Percentiles rank a stretch among this genome's conserved stretches.
Conservation (phyloP, 2,888 invertebrate species). For the Dendrolimus pini region DNA sequence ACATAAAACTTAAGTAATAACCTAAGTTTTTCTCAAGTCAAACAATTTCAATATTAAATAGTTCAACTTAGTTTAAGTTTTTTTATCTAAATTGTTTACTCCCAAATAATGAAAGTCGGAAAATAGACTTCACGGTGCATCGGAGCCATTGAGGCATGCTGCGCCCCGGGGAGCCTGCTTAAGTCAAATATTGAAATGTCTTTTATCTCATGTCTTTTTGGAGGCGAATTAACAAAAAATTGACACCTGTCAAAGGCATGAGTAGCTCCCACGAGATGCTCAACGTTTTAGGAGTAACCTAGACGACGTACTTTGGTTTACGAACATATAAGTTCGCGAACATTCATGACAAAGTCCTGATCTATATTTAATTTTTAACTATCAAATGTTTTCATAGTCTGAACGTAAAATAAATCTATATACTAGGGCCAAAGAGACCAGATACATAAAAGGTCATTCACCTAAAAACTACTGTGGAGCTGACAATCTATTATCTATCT, state of each 20-base stretch:
- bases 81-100: conserved; percentile 18
- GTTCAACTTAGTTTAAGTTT: no score
- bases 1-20: no score
- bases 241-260: conserved; percentile 56
- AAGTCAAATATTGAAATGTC: conserved; percentile 56
- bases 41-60: no score
- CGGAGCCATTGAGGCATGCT: conserved; percentile 21
- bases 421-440: no score
- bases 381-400: no score
- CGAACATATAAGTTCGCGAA: not conserved
- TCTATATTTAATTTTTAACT: no score
- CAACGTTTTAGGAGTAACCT: not conserved
- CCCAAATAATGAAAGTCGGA: conserved; percentile 30
- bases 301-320: not conserved
- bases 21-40: no score
- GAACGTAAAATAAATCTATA: no score
- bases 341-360: no score
- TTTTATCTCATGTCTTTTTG: conserved; percentile 44
- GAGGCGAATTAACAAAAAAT: conserved; percentile 36
- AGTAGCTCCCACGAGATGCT: conserved; percentile 36
- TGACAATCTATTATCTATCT: no score
- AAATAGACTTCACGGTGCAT: conserved; percentile 29
- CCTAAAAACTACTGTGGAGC: no score
- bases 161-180: conserved; percentile 46
- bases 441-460: no score